Conservation (phyloP, 2,888 invertebrate genomes). For the Aricia artaxerxes region DNA sequence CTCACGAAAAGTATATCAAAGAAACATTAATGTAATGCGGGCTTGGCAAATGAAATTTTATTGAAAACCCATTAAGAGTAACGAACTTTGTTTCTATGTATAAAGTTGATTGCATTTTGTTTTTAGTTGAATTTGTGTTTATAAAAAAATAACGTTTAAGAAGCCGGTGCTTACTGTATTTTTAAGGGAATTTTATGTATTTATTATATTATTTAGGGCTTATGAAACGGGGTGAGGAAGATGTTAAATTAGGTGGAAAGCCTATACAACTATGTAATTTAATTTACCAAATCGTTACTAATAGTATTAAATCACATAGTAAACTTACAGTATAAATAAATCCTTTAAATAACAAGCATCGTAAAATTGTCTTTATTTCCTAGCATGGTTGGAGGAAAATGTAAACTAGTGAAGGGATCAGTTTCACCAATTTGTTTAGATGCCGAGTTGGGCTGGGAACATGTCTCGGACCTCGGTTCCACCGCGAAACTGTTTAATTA, state of each 20-base stretch:
- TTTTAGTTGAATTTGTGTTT: no score
- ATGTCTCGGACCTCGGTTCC: constrained; percentile 32
- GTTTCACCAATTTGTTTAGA: constrained; percentile 32
- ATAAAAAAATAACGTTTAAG: no score
- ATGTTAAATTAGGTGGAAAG: background rate
- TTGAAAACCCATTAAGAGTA: background rate
- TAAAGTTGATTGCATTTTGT: no score
- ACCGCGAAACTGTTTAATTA: constrained; percentile 30
- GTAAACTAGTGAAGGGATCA: constrained; percentile 25
- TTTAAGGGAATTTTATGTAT: no score
- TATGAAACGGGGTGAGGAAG: background rate
- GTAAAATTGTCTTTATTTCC: constrained; percentile 23
- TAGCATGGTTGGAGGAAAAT: constrained; percentile 20
- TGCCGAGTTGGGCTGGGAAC: constrained; percentile 17
- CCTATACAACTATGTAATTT: background rate
- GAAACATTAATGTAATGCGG: background rate
- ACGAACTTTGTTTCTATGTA: background rate
- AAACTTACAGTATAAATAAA: background rate
- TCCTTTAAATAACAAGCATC: constrained; percentile 14
- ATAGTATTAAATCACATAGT: background rate
- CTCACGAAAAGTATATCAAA: background rate
- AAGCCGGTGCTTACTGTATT: no score
- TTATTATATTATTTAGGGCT: background rate
- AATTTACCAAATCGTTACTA: background rate
- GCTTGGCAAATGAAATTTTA: background rate